Evolutionary conservation across 2,888 invertebrate species (phyloP).

Genomic region (Eubasilissa splendida): DNA sequence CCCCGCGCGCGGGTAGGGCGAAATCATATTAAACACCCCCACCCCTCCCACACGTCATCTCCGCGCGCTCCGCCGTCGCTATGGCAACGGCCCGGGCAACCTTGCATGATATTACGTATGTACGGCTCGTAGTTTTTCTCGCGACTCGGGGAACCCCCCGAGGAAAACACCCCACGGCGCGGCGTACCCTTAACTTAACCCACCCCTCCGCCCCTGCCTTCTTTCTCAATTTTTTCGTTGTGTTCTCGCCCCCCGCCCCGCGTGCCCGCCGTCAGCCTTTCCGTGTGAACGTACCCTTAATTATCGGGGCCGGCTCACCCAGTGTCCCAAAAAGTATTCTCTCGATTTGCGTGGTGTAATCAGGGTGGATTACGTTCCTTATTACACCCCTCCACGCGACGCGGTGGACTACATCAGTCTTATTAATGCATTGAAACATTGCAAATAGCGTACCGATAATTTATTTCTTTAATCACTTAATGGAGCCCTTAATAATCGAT

Average conservation of each 20-base stretch:
- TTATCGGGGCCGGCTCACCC: slow-evolving; percentile 47
- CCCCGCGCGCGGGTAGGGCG: slow-evolving; percentile 65
- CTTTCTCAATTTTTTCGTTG: slow-evolving; percentile 67
- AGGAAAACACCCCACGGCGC: slow-evolving; percentile 60
- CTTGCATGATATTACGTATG: slow-evolving; percentile 76
- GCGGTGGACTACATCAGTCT: not conserved
- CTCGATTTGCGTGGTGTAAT: slow-evolving; percentile 30
- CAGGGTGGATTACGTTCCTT: slow-evolving; percentile 17
- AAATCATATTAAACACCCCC: slow-evolving; percentile 65
- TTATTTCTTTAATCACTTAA: too few relatives aligned
- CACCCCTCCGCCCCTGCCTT: slow-evolving; percentile 62
- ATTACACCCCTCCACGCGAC: slow-evolving; percentile 8
- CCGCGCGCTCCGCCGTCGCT: slow-evolving; percentile 72
- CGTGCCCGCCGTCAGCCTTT: slow-evolving; percentile 51
- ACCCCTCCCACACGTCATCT: slow-evolving; percentile 60
- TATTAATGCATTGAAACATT: not conserved
- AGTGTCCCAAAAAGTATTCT: slow-evolving; percentile 25
- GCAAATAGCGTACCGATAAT: too few relatives aligned
- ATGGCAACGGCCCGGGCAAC: slow-evolving; percentile 75
- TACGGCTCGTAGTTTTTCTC: slow-evolving; percentile 61
- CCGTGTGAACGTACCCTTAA: slow-evolving; percentile 59
- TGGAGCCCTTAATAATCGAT: too few relatives aligned
- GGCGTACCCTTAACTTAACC: slow-evolving; percentile 62
- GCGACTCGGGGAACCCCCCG: slow-evolving; percentile 60
- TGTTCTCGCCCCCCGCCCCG: slow-evolving; percentile 58